phyloP scores from a whole-genome alignment of 1,140 invertebrate species.

The Phymastichus coffea region DNA sequence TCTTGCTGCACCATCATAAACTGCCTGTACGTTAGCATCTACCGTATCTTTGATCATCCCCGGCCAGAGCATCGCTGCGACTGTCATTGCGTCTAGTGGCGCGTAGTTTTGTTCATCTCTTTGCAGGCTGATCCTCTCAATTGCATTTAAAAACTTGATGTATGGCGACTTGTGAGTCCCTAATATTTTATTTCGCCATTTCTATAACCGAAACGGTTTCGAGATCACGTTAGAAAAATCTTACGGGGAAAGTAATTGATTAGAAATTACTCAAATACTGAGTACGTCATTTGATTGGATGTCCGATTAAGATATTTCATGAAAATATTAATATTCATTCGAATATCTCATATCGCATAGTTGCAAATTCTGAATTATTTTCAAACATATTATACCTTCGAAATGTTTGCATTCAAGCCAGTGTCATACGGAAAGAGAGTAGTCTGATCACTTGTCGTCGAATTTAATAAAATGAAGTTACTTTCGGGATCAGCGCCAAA shows the following conservation, averaged over 20 bases:
- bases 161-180: constrained; percentile 42
- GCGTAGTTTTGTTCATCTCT: constrained; percentile 30
- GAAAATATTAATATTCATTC: neutral
- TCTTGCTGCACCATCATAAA: constrained; percentile 29
- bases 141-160: constrained; percentile 51
- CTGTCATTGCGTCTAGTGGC: constrained; percentile 39
- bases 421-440: constrained; percentile 58
- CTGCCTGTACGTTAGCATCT: constrained; percentile 32
- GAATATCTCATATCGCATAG: neutral
- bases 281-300: neutral
- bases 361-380: constrained; percentile 20
- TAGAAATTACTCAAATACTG: too few species aligned
- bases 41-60: constrained; percentile 28
- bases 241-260: too few species aligned
- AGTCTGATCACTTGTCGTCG: constrained; percentile 34
- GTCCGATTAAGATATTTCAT: neutral
- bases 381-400: constrained; percentile 37
- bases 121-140: constrained; percentile 40
- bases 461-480: constrained; percentile 60
- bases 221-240: neutral
- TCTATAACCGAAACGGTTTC: too few species aligned
- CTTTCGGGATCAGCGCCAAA: constrained; percentile 66
- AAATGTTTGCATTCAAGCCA: constrained; percentile 28
- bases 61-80: constrained; percentile 41
- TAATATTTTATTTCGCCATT: constrained; percentile 48